Evolutionary conservation across 1,140 invertebrate genomes (phyloP).

Genomic region (Drosophila simulans): DNA sequence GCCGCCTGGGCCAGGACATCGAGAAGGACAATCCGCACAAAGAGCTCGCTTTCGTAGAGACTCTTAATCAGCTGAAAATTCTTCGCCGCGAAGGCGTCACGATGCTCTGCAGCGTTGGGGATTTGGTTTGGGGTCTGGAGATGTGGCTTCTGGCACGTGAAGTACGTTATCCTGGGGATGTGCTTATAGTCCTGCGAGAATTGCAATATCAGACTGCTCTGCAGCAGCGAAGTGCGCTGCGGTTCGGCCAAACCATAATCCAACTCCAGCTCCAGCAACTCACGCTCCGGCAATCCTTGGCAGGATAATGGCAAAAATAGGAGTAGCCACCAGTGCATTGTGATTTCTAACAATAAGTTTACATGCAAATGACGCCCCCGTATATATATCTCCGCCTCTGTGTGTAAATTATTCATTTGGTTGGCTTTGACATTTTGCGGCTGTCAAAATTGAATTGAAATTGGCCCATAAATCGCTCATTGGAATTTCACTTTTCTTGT

Average conservation of each 20-base stretch:
- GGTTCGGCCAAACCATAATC: slow-evolving; percentile 24
- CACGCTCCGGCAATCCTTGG: not conserved
- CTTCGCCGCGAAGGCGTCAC: slow-evolving; percentile 58
- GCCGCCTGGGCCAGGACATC: slow-evolving; percentile 60
- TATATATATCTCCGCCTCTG: slow-evolving; percentile 19
- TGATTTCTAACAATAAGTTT: slow-evolving; percentile 2
- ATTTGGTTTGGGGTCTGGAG: slow-evolving; percentile 15
- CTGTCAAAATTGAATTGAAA: slow-evolving; percentile 61
- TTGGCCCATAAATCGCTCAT: slow-evolving; percentile 71
- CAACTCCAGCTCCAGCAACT: slow-evolving; percentile 1
- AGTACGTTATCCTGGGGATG: slow-evolving; percentile 78
- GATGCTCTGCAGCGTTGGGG: slow-evolving; percentile 33
- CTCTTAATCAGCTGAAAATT: slow-evolving; percentile 70
- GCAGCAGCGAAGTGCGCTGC: slow-evolving; percentile 43
- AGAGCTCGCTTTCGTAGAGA: slow-evolving; percentile 53
- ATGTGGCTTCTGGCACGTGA: slow-evolving; percentile 68
- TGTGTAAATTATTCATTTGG: slow-evolving; percentile 44
- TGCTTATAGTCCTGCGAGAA: slow-evolving; percentile 67
- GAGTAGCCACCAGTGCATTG: slow-evolving; percentile 29
- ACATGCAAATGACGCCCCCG: slow-evolving; percentile 5
- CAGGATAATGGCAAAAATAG: slow-evolving; percentile 16
- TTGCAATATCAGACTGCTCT: slow-evolving; percentile 50
- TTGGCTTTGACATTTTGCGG: slow-evolving; percentile 58
- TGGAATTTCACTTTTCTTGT: slow-evolving; percentile 78
- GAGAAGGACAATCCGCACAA: slow-evolving; percentile 70